phyloP scores from a whole-genome alignment of 2,113 vertebrate species.

The Aramus guarauna region DNA sequence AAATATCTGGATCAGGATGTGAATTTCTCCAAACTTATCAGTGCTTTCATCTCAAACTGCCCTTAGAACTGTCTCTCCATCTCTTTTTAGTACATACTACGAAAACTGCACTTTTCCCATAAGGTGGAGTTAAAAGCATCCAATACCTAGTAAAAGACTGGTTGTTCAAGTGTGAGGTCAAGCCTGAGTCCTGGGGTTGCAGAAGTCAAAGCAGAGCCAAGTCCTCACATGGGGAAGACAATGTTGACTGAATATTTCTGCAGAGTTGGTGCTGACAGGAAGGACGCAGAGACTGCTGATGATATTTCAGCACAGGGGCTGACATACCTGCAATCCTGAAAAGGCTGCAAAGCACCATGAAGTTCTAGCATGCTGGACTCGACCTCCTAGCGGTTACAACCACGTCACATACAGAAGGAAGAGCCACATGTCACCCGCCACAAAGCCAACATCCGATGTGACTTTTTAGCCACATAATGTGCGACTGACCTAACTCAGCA shows the following conservation, averaged over 20 bases:
- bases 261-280: not conserved
- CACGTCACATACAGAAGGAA: not conserved
- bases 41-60: not conserved
- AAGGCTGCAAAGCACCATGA: not conserved
- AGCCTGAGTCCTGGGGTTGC: not conserved
- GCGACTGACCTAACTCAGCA: not conserved
- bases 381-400: not conserved
- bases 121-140: not conserved
- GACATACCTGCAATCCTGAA: not conserved
- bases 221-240: not conserved
- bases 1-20: not conserved
- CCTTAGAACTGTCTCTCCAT: not conserved
- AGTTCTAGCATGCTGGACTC: not conserved
- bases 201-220: not conserved
- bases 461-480: not conserved
- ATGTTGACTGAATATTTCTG: not conserved
- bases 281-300: not conserved
- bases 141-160: not conserved
- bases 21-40: not conserved
- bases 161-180: not conserved
- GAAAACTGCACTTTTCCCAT: not conserved
- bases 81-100: not conserved
- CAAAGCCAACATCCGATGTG: not conserved
- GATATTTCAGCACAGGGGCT: not conserved
- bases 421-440: not conserved